Conservation (phyloP, 2,888 invertebrate genomes). For the Clostera curtula region DNA sequence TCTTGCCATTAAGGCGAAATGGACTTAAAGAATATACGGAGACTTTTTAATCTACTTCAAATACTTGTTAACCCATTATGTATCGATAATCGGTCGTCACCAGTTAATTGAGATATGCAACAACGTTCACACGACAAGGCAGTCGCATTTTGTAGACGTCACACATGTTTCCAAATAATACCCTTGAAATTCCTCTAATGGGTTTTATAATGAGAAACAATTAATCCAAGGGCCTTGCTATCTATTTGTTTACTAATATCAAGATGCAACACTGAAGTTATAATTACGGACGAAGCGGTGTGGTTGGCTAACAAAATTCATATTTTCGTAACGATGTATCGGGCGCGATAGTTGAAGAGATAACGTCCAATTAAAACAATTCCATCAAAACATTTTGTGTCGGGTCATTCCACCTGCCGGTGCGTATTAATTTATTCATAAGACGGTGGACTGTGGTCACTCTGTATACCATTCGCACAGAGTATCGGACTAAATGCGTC, state of each 20-base stretch:
- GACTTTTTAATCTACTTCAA: no score
- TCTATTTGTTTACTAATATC: conserved; percentile 57
- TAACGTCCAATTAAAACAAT: conserved; percentile 74
- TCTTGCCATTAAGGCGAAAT: no score
- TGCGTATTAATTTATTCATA: conserved; percentile 67
- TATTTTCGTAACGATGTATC: conserved; percentile 58
- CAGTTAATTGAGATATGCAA: no score
- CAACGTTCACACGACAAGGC: no score
- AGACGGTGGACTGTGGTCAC: conserved; percentile 40
- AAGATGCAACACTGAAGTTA: conserved; percentile 27
- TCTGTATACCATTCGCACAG: conserved; percentile 17
- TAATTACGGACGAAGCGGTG: conserved; percentile 57
- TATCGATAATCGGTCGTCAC: no score
- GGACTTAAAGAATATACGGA: no score
- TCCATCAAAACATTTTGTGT: conserved; percentile 74
- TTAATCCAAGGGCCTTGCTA: conserved; percentile 31
- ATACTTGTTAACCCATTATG: no score
- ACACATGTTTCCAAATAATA: conserved; percentile 4
- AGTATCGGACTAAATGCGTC: conserved; percentile 21
- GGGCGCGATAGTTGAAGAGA: conserved; percentile 56
- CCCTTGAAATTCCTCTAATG: conserved; percentile 9
- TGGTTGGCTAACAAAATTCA: conserved; percentile 56
- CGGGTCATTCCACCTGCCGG: conserved; percentile 73
- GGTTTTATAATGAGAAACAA: conserved; percentile 30
- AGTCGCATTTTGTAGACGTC: no score